phyloP scores from a whole-genome alignment of 1,140 invertebrate species.

The Heliconius hewitsoni region DNA sequence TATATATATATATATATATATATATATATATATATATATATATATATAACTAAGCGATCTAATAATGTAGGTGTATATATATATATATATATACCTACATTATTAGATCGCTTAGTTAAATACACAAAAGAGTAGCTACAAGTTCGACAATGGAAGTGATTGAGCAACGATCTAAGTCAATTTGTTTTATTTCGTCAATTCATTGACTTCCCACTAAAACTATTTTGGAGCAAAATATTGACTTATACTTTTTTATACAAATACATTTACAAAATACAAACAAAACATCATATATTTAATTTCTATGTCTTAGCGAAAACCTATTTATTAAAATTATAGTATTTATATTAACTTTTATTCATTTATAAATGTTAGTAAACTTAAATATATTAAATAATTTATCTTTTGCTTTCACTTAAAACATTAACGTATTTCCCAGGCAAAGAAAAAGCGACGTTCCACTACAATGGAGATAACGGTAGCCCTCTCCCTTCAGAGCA shows the following conservation, averaged over 20 bases:
- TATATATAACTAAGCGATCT: too few relatives aligned
- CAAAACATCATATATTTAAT: background rate
- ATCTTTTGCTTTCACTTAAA: background rate
- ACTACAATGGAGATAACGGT: slow-evolving; percentile 26
- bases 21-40: too few relatives aligned
- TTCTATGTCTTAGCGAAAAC: background rate
- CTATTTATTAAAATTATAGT: too few relatives aligned
- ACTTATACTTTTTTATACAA: background rate
- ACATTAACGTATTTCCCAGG: background rate
- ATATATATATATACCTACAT: too few relatives aligned
- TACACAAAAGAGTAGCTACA: background rate
- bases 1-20: too few relatives aligned
- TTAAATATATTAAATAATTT: background rate
- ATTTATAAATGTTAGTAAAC: background rate
- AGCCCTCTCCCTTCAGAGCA: slow-evolving; percentile 36
- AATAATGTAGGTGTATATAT: too few relatives aligned
- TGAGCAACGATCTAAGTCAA: background rate
- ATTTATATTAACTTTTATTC: too few relatives aligned
- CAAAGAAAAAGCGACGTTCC: slow-evolving; percentile 8
- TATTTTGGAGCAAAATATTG: background rate
- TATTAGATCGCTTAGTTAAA: too few relatives aligned
- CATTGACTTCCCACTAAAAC: background rate
- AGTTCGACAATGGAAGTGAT: background rate
- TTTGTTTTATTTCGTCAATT: background rate
- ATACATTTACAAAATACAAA: background rate